Evolutionary conservation across 2,113 vertebrate genomes (phyloP).

Genomic region (Pithys albifrons): DNA sequence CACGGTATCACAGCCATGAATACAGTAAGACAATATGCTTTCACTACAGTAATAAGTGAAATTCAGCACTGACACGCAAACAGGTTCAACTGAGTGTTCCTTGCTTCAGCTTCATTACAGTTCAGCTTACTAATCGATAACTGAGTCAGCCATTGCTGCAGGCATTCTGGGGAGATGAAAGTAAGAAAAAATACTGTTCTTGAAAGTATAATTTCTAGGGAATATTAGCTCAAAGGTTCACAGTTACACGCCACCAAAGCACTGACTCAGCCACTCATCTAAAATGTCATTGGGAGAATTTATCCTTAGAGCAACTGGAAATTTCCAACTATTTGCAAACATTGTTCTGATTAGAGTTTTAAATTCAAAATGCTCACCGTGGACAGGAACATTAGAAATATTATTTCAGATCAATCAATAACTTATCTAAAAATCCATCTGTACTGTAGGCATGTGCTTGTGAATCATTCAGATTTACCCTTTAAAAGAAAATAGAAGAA

Average conservation of each 20-base stretch:
- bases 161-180: neutral
- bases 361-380: neutral
- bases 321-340: neutral
- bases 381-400: neutral
- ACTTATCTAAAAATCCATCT: neutral
- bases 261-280: neutral
- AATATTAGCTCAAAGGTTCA: neutral
- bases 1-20: neutral
- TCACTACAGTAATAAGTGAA: neutral
- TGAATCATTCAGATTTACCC: neutral
- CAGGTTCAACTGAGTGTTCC: neutral
- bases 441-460: neutral
- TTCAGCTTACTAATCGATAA: neutral
- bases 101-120: constrained; percentile 19
- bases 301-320: neutral
- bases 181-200: constrained; percentile 22
- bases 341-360: neutral
- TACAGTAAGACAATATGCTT: constrained; percentile 26
- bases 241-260: neutral
- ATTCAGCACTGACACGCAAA: constrained; percentile 24
- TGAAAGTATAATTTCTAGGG: neutral
- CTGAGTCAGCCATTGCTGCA: constrained; percentile 6
- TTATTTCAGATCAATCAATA: neutral
- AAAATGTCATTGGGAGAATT: neutral
- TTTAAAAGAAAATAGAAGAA: neutral